Evolutionary conservation across 1,140 invertebrate genomes (phyloP).

Genomic region (Apocrypta bakeri): DNA sequence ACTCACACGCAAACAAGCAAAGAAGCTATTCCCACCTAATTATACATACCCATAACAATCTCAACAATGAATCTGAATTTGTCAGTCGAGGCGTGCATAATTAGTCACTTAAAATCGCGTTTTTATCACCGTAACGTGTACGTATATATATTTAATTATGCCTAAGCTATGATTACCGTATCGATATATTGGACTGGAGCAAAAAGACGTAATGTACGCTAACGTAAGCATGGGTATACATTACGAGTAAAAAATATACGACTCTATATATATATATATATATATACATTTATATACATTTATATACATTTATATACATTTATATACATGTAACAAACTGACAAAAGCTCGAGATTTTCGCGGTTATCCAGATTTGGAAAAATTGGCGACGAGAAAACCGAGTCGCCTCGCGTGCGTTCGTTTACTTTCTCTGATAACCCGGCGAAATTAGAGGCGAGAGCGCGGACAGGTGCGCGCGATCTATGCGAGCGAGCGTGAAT

Average conservation of each 20-base stretch:
- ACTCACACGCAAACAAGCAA: background rate
- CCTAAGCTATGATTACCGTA: background rate
- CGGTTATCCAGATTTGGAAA: background rate
- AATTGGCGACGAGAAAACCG: background rate
- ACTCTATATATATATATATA: no score
- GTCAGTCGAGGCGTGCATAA: background rate
- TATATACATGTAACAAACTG: background rate
- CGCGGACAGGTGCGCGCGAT: background rate
- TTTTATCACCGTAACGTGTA: background rate
- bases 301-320: background rate
- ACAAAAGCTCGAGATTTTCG: background rate
- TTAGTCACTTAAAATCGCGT: background rate
- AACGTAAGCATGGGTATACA: no score
- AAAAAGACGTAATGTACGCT: no score
- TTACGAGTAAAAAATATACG: no score
- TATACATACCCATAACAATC: no score
- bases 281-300: background rate
- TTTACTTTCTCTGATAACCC: conserved; percentile 19
- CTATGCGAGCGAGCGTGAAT: background rate
- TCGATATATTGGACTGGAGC: no score
- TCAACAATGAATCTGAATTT: background rate
- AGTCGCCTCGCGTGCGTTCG: background rate
- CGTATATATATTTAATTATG: no score
- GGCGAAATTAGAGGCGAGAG: conserved; percentile 14
- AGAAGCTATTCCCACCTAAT: background rate